phyloP scores from a whole-genome alignment of 2,888 invertebrate species.

The Emmelina monodactyla region DNA sequence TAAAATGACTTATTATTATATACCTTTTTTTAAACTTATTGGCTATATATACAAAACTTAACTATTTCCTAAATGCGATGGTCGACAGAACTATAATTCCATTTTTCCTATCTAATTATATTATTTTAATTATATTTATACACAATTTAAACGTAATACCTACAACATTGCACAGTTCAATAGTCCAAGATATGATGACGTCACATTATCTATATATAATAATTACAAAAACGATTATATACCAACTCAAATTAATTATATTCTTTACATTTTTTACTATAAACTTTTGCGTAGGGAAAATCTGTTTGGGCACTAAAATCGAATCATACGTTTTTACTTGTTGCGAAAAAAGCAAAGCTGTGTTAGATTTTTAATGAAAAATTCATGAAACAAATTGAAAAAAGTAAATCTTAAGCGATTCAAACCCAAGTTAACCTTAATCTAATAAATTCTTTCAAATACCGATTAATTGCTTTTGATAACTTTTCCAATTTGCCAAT shows the following conservation, averaged over 20 bases:
- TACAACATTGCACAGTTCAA: slow-evolving; percentile 57
- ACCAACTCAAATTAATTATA: slow-evolving; percentile 25
- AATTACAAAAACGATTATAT: slow-evolving; percentile 23
- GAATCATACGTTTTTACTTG: too few species aligned
- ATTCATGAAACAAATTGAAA: background rate
- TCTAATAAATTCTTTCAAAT: background rate
- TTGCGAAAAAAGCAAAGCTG: too few species aligned
- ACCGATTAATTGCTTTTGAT: background rate
- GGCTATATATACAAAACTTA: slow-evolving; percentile 55
- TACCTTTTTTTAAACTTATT: slow-evolving; percentile 31
- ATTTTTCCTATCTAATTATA: slow-evolving; percentile 53
- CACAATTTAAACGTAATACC: slow-evolving; percentile 54
- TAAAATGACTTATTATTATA: too few species aligned
- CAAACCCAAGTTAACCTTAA: background rate
- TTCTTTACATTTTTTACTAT: too few species aligned
- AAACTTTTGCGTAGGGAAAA: too few species aligned
- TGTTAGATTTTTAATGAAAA: background rate
- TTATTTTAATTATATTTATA: slow-evolving; percentile 38
- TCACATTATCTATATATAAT: slow-evolving; percentile 1
- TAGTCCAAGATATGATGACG: slow-evolving; percentile 48
- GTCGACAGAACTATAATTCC: slow-evolving; percentile 55
- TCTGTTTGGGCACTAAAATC: too few species aligned
- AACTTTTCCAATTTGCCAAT: too few species aligned
- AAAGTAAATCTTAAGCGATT: background rate
- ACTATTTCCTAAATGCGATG: slow-evolving; percentile 46